Evolutionary conservation across 2,797 vertebrate species (phyloP).

Genomic region (Clarias pachynema): DNA sequence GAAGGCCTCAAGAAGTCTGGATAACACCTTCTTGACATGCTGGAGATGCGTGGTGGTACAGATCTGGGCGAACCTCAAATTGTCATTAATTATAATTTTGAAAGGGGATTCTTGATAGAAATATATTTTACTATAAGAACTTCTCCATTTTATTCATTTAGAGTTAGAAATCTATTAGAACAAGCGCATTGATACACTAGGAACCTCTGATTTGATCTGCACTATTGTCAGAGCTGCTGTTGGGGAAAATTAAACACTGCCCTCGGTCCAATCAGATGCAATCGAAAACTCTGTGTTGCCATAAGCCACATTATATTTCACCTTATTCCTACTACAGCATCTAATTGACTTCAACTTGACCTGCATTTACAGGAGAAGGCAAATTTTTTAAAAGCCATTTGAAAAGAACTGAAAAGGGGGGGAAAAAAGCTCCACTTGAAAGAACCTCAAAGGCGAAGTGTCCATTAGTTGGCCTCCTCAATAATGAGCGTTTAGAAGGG

Average conservation of each 20-base stretch:
- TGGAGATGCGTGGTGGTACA: too few species aligned
- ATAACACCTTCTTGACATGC: too few species aligned
- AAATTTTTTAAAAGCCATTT: constrained; percentile 16
- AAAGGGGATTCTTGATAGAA: background rate
- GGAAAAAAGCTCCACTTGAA: background rate
- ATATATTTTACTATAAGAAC: background rate
- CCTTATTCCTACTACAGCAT: background rate
- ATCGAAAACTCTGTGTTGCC: background rate
- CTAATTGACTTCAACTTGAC: background rate
- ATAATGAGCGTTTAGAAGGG: background rate
- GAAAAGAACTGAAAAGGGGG: background rate
- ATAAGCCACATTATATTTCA: background rate
- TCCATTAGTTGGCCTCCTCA: constrained; percentile 15
- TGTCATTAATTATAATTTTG: too few species aligned
- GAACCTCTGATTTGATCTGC: background rate
- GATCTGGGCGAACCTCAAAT: too few species aligned
- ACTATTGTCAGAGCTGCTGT: background rate
- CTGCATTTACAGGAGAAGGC: constrained; percentile 4
- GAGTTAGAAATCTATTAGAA: background rate
- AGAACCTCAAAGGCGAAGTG: constrained; percentile 11
- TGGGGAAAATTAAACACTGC: background rate
- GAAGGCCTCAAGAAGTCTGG: too few species aligned
- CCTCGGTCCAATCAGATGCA: background rate
- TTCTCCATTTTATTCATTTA: background rate
- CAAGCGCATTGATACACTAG: background rate